Evolutionary conservation across 1,140 invertebrate genomes (phyloP).

Genomic region (Lutraria rhynchaena): DNA sequence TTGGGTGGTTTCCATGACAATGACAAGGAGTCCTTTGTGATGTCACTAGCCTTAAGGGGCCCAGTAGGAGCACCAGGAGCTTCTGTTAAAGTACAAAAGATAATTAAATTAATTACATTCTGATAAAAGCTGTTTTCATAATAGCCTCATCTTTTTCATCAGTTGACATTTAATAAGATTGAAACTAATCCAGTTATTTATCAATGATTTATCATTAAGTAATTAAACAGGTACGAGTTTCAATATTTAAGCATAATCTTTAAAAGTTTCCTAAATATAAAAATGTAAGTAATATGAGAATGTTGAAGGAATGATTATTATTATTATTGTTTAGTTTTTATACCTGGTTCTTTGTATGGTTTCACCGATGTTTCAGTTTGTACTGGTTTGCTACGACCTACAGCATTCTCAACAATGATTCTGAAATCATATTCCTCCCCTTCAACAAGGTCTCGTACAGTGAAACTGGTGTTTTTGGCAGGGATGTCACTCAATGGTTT

Average conservation of each 20-base stretch:
- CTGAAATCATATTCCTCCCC: slow-evolving; percentile 96
- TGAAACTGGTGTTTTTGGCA: slow-evolving; percentile 62
- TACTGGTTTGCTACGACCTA: slow-evolving; percentile 95
- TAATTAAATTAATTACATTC: slow-evolving; percentile 69
- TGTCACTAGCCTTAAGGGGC: slow-evolving; percentile 94
- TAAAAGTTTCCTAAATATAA: too few relatives aligned
- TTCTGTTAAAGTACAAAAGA: slow-evolving; percentile 84
- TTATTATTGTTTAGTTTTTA: too few relatives aligned
- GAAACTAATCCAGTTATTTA: too few relatives aligned
- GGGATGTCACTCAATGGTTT: slow-evolving; percentile 86
- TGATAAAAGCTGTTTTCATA: too few relatives aligned
- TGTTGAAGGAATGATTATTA: too few relatives aligned
- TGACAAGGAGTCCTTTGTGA: slow-evolving; percentile 96
- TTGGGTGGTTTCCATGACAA: slow-evolving; percentile 79
- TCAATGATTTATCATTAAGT: too few relatives aligned
- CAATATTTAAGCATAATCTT: too few relatives aligned
- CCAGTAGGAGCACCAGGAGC: slow-evolving; percentile 95
- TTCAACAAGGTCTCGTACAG: slow-evolving; percentile 77
- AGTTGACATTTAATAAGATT: too few relatives aligned
- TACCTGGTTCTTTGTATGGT: slow-evolving; percentile 96
- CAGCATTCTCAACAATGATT: slow-evolving; percentile 97
- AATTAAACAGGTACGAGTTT: too few relatives aligned
- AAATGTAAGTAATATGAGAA: too few relatives aligned
- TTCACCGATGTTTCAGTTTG: slow-evolving; percentile 94
- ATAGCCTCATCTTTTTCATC: too few relatives aligned